Conservation (phyloP, 2,113 vertebrate species). For the Morphnarchus princeps region DNA sequence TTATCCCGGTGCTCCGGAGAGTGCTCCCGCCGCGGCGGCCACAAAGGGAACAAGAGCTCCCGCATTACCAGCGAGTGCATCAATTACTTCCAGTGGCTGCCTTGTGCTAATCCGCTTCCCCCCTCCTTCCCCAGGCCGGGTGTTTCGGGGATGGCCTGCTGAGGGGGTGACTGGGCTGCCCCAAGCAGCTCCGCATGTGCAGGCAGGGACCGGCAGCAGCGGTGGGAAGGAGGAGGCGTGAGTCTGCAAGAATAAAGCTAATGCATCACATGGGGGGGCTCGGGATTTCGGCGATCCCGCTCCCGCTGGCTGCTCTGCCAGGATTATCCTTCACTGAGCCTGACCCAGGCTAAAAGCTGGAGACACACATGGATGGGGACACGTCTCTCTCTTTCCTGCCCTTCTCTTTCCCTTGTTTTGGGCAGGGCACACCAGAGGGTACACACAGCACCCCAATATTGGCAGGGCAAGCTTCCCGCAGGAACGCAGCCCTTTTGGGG, state of each 20-base stretch:
- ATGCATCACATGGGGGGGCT: background rate
- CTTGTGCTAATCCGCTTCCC: constrained; percentile 36
- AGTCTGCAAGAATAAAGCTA: background rate
- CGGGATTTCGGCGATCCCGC: background rate
- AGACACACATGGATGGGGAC: background rate
- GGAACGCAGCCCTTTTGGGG: background rate
- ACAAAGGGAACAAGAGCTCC: constrained; percentile 63
- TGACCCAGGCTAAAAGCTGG: background rate
- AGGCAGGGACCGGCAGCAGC: background rate
- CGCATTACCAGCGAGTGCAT: constrained; percentile 35
- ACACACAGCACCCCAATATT: background rate
- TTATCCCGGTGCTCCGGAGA: constrained; percentile 1
- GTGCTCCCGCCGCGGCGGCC: background rate
- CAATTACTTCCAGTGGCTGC: constrained; percentile 67
- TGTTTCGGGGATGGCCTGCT: background rate
- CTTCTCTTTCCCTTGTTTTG: background rate
- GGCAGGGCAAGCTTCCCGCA: fast-evolving
- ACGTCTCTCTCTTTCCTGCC: background rate
- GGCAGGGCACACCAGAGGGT: background rate
- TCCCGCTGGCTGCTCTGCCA: background rate
- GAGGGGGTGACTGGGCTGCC: background rate
- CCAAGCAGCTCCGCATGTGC: background rate
- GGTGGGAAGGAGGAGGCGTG: background rate
- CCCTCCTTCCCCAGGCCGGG: background rate
- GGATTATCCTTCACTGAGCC: background rate